Evolutionary conservation across 2,888 invertebrate genomes (phyloP).

Genomic region (Acanthosepion pharaonis): DNA sequence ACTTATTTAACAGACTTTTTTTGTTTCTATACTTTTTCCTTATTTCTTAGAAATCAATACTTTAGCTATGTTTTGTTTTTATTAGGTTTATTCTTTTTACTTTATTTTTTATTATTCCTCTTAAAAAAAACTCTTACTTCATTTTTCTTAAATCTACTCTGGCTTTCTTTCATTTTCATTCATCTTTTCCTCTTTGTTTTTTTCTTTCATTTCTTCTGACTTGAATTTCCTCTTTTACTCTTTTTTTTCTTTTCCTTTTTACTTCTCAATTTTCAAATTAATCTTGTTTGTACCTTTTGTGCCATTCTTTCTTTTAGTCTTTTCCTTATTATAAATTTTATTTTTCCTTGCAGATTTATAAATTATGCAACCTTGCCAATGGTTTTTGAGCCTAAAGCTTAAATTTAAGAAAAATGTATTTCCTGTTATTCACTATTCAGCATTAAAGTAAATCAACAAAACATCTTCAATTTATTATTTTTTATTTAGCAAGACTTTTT

Average conservation of each 20-base stretch:
- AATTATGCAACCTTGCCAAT: conserved; percentile 33
- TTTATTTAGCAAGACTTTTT: not conserved
- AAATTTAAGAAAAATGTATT: conserved; percentile 12
- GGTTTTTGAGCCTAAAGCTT: conserved; percentile 25
- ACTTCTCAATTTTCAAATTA: no score
- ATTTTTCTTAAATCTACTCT: no score
- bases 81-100: not conserved
- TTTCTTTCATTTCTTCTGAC: no score
- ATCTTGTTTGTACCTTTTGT: not conserved
- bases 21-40: not conserved
- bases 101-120: not conserved
- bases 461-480: not conserved
- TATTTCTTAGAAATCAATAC: not conserved
- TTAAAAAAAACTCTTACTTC: no score
- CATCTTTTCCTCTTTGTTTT: no score
- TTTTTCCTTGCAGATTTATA: not conserved
- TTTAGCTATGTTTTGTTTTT: not conserved
- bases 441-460: not conserved
- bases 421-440: not conserved
- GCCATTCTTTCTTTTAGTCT: not conserved
- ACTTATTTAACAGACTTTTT: not conserved
- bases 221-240: no score
- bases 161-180: no score
- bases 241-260: no score
- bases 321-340: not conserved